Evolutionary conservation across 35 echinoderm and acorn worm species (phyloP), one percentile per base, ranked within the genome.

Genomic region (Eucidaris tribuloides): DNA sequence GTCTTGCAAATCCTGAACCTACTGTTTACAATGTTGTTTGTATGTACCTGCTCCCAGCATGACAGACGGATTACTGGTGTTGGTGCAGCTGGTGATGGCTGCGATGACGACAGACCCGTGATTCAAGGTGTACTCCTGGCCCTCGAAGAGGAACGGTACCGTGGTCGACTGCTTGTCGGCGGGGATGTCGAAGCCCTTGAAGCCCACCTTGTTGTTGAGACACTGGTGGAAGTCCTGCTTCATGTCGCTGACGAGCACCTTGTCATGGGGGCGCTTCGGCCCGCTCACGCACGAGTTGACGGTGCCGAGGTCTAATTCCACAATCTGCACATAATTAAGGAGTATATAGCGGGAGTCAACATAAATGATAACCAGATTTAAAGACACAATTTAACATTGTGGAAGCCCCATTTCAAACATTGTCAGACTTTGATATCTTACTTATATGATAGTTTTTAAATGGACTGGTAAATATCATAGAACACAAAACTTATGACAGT

Each of bases 41-140:
- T 6, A 60, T 66, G 81, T 22, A 92, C 94, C 94, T 78, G 90
- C 94, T 48, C 96, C 96, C 31, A 99, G 84, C 96, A 99, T 99
- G 78, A 99, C 96, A 19, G 96, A 99, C 23, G 96, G 96, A 59
- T 99, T 99, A 61, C 96, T 99, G 35, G 96, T 99, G 41, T 99
- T 99, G 9, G 96, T 99, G 76, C 96, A 99, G 83, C 96, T 99
- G 5, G 96, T 99, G 20, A 99, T 93, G 27, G 96, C 96, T 40
- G 96, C 96, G 76, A 99, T 99, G n/a, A 99, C 96, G 0, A 99
- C 96, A 40, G 91, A 92, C 20, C 96, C 96, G 64, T 99, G 96
- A 6, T 45, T 88, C 65, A 99, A 49, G 2, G 59, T 64, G 71
- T 87, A 99, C 39, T 99, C 96, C 58, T 89, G 35, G 46, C 74